phyloP scores from a whole-genome alignment of 2,113 vertebrate genomes.

The Tetraodon nigroviridis region DNA sequence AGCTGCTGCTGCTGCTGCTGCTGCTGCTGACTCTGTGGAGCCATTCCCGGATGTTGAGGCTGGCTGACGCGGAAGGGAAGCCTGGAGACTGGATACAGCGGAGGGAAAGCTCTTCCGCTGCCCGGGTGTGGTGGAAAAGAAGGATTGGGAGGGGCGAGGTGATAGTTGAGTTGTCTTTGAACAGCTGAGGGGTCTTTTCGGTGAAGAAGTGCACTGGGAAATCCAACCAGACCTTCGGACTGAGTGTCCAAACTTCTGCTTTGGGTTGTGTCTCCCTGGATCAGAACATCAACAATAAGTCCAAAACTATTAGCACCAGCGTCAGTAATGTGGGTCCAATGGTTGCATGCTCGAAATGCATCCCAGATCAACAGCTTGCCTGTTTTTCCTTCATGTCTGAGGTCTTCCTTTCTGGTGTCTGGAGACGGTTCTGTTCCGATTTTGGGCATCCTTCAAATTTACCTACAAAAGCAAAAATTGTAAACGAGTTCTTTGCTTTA shows the following conservation, averaged over 20 bases:
- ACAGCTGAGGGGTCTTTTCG: constrained; percentile 86
- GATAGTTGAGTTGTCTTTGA: constrained; percentile 86
- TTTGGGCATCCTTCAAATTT: constrained; percentile 86
- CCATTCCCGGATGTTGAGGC: constrained; percentile 75
- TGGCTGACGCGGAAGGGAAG: constrained; percentile 81
- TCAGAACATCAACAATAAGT: not conserved
- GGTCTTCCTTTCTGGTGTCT: constrained; percentile 89
- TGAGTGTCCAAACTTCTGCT: constrained; percentile 87
- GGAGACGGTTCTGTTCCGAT: constrained; percentile 85
- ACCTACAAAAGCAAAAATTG: constrained; percentile 65
- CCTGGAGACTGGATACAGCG: constrained; percentile 80
- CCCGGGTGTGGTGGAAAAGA: constrained; percentile 77
- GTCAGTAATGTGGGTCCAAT: not conserved
- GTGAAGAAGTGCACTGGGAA: constrained; percentile 82
- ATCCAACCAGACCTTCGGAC: constrained; percentile 70
- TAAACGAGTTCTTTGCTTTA: not conserved
- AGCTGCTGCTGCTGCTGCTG: constrained; percentile 73
- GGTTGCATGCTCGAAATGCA: not conserved
- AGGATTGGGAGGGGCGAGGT: constrained; percentile 83
- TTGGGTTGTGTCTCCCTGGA: constrained; percentile 84
- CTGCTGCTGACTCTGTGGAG: constrained; percentile 65
- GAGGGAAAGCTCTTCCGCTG: constrained; percentile 78
- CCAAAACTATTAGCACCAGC: not conserved
- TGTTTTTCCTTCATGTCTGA: constrained; percentile 83
- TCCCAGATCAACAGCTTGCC: constrained; percentile 42